phyloP scores from a whole-genome alignment of 1,140 invertebrate species.

The Drosophila insularis region DNA sequence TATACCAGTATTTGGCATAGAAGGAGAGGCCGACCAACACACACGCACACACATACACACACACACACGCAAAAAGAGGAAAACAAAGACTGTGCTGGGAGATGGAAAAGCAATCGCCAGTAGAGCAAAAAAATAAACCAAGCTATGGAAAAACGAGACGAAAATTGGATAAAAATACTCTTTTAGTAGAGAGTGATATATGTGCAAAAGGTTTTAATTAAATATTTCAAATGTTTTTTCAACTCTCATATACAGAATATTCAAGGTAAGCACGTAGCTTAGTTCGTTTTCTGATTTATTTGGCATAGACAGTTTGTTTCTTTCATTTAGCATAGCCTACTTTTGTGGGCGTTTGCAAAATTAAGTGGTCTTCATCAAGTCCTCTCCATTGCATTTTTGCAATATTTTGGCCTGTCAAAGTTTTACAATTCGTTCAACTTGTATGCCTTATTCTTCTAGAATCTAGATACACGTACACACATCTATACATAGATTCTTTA shows the following conservation, averaged over 20 bases:
- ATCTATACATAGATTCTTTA: slow-evolving; percentile 7
- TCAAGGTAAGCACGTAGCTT: background rate
- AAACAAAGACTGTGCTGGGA: background rate
- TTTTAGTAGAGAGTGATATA: background rate
- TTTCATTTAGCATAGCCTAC: background rate
- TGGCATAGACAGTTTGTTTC: background rate
- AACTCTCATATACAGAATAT: background rate
- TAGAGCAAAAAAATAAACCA: background rate
- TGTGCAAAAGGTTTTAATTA: background rate
- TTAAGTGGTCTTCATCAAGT: background rate
- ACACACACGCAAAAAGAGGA: background rate
- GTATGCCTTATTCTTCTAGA: background rate
- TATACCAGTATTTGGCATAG: background rate
- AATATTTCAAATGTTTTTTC: background rate
- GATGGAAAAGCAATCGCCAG: background rate
- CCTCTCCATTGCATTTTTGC: slow-evolving; percentile 4
- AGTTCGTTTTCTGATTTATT: slow-evolving; percentile 1
- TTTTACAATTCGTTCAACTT: slow-evolving; percentile 1
- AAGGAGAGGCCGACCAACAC: background rate
- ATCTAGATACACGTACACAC: background rate
- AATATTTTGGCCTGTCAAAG: slow-evolving; percentile 10
- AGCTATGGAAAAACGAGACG: background rate
- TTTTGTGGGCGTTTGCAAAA: slow-evolving; percentile 7
- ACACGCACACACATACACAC: background rate
- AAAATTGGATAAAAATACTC: background rate